These are phyloP conservation scores for Hyperopisus bebe DNA, from an alignment of 2,113 vertebrate genomes.

Conservation along the genomic window DNA sequence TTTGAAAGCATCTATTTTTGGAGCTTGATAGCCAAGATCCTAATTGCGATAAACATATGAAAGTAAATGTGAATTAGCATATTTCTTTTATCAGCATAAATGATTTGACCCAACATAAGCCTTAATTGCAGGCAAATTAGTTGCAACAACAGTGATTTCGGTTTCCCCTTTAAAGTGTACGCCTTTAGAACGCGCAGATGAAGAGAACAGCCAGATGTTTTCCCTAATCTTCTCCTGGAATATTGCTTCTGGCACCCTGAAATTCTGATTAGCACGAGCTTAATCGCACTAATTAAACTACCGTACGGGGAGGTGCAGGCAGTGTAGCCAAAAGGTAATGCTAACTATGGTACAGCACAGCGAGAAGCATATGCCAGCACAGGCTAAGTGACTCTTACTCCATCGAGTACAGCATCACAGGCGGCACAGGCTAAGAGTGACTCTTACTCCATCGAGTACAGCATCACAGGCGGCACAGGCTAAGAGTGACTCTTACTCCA, in stretches of 20 bases:
- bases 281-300: constrained; percentile 20
- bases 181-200: constrained; percentile 3
- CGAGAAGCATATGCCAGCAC: neutral
- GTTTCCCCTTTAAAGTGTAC: neutral
- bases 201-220: constrained; percentile 15
- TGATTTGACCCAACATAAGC: constrained; percentile 16
- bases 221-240: constrained; percentile 17
- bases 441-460: neutral
- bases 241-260: constrained; percentile 17
- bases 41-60: constrained; percentile 4
- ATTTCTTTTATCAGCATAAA: constrained; percentile 2
- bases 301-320: neutral
- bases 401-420: neutral
- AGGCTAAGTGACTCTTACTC: neutral
- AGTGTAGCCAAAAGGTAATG: neutral
- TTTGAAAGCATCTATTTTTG: constrained; percentile 1
- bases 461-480: too few species aligned
- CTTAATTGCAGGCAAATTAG: constrained; percentile 14
- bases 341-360: constrained; percentile 1
- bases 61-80: constrained; percentile 9
- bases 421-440: neutral
- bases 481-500: neutral
- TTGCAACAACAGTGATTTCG: constrained; percentile 5
- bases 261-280: constrained; percentile 17
- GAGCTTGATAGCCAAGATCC: neutral